Conservation (phyloP, 2,797 vertebrate genomes). For the Microctenopoma lineatum region DNA sequence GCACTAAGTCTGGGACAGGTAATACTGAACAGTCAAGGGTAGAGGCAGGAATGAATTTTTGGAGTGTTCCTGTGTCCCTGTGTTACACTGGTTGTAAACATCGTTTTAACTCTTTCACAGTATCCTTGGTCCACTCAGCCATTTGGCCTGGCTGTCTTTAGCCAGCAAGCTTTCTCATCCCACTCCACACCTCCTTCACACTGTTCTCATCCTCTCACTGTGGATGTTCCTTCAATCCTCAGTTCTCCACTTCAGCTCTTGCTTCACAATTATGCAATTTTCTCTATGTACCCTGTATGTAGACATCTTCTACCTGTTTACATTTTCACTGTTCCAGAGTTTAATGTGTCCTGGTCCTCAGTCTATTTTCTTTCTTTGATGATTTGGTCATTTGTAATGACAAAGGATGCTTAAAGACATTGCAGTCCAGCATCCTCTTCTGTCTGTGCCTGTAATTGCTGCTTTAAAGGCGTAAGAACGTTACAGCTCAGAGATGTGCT, state of each 20-base stretch:
- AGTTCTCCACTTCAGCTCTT: slow-evolving; percentile 44
- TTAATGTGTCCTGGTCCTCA: slow-evolving; percentile 7
- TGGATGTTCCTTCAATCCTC: slow-evolving; percentile 68
- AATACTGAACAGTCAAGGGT: slow-evolving; percentile 19
- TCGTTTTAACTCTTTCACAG: slow-evolving; percentile 47
- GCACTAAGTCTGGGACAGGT: slow-evolving; percentile 40
- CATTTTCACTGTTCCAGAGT: slow-evolving; percentile 11
- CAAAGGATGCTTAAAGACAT: slow-evolving; percentile 29
- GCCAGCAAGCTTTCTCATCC: slow-evolving; percentile 71
- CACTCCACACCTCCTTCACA: slow-evolving; percentile 80
- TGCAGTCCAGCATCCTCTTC: slow-evolving; percentile 30
- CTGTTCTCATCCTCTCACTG: slow-evolving; percentile 68
- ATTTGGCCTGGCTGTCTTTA: slow-evolving; percentile 70
- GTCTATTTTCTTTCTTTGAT: slow-evolving; percentile 14
- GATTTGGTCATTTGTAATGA: slow-evolving; percentile 30
- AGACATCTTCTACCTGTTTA: slow-evolving; percentile 12
- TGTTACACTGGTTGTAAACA: slow-evolving; percentile 55
- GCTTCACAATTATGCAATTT: slow-evolving; percentile 44
- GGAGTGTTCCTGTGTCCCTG: slow-evolving; percentile 30
- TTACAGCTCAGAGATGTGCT: slow-evolving; percentile 32
- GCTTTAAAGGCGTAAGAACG: slow-evolving; percentile 43
- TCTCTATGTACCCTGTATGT: slow-evolving; percentile 13
- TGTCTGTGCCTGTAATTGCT: slow-evolving; percentile 26
- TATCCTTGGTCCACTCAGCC: slow-evolving; percentile 54
- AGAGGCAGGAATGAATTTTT: slow-evolving; percentile 37